Evolutionary conservation across 2,888 invertebrate genomes (phyloP), one percentile per base, ranked within the genome.

Genomic region (Parnassius glacialis): DNA sequence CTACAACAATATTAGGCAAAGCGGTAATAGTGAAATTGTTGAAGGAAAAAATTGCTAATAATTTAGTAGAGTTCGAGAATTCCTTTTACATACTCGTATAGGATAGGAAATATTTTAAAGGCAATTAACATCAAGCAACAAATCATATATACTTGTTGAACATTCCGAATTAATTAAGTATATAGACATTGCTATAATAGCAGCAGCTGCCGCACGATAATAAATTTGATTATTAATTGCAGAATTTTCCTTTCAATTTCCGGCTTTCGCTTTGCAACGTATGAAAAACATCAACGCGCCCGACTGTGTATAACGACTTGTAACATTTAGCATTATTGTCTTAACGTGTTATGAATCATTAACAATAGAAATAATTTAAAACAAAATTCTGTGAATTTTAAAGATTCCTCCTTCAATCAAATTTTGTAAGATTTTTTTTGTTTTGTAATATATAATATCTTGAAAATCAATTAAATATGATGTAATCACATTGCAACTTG

Each of bases 211-310:
- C 10, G 44, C 45, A 16, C 51, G 44, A 52, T 45, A 45, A 41
- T 10, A 52, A 57, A 57, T 47, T 57, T 43, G 25, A 42, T 52
- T 42, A 52, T 61, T 57, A 61, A 61, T 52, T 57, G 10, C 42
- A 47, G 44, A 69, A 69, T 74, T 79, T 81, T 78, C 77, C 79
- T 74, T 69, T 57, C 68, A 71, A 69, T 78, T 84, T 86, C 84
- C 83, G 74, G 80, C 84, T 86, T 84, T 62, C 71, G 70, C 64
- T 9, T 59, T 52, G 34, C 48, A 25, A 20, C 43, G 25, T 54
- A 62, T 41, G 20, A 58, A 62, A 58, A 59, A 59, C 62, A 58
- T 62, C 58, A 58, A 62, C 58, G 62, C 52, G 48, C n/a, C 52
- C 57, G 10, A n/a, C 52, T 52, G 61, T 44, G 25, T 50, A 42